phyloP scores from a whole-genome alignment of 2,113 vertebrate species.

The Apaloderma vittatum region DNA sequence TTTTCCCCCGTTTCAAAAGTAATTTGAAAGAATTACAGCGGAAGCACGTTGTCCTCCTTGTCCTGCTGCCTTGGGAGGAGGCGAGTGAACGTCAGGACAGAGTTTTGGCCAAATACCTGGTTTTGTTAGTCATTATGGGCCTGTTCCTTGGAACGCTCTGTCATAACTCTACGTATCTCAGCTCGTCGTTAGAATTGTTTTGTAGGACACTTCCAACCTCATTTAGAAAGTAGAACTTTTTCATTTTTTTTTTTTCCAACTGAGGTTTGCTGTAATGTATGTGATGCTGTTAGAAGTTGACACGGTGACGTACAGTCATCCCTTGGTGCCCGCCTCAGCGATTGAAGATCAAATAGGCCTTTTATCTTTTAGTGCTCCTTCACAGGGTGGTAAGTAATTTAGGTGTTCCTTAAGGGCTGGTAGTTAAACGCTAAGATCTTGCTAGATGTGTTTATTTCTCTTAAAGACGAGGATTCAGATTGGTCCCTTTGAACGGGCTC shows the following conservation, averaged over 20 bases:
- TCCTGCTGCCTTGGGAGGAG: not conserved
- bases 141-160: not conserved
- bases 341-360: constrained; percentile 34
- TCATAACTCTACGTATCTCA: not conserved
- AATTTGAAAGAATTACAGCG: not conserved
- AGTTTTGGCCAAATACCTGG: not conserved
- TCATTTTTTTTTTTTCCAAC: not conserved
- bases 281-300: not conserved
- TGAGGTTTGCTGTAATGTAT: not conserved
- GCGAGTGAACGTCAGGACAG: not conserved
- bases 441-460: constrained; percentile 13
- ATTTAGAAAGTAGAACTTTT: not conserved
- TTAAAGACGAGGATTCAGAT: not conserved
- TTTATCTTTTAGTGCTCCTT: constrained; percentile 32
- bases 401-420: not conserved
- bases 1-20: not conserved
- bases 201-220: not conserved
- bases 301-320: not conserved
- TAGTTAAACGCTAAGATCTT: not conserved
- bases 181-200: not conserved
- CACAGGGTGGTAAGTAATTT: not conserved
- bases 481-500: not conserved
- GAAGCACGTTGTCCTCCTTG: not conserved
- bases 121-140: not conserved
- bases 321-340: not conserved